These are phyloP conservation scores for Suillia variegata DNA, from an alignment of 2,888 invertebrate species.

Conservation along the genomic window DNA sequence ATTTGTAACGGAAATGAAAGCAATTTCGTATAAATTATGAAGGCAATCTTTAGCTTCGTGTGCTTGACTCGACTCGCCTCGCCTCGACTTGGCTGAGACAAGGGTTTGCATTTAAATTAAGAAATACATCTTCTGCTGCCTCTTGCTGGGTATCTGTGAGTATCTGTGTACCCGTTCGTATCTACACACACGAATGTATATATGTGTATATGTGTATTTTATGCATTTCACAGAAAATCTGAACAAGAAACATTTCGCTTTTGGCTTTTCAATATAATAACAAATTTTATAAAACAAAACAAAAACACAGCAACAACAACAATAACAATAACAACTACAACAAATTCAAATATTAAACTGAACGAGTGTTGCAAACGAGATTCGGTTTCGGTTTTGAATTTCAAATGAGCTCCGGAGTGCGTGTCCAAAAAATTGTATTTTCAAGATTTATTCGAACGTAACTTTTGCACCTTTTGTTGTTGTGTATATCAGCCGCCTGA, in stretches of 20 bases:
- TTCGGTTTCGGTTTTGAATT: not conserved
- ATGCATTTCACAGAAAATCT: not conserved
- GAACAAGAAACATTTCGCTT: too few relatives aligned
- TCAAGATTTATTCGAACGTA: conserved; percentile 31
- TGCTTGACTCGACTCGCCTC: too few relatives aligned
- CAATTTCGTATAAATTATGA: conserved; percentile 23
- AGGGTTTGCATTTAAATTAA: conserved; percentile 50
- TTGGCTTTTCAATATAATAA: too few relatives aligned
- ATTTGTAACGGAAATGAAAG: conserved; percentile 51
- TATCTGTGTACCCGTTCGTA: not conserved
- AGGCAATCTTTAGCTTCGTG: too few relatives aligned
- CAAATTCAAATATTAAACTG: too few relatives aligned
- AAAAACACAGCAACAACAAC: too few relatives aligned
- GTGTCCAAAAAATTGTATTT: conserved; percentile 28
- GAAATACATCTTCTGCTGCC: conserved; percentile 45
- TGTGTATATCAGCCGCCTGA: not conserved
- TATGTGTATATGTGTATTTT: not conserved
- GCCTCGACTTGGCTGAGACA: conserved; percentile 28
- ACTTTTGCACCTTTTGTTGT: conserved; percentile 34
- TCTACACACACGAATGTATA: not conserved
- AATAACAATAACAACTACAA: too few relatives aligned
- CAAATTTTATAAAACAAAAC: too few relatives aligned
- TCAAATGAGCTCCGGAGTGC: conserved; percentile 38
- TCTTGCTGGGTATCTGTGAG: too few relatives aligned
- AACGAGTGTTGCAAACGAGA: too few relatives aligned